Conservation (phyloP, 1,140 invertebrate genomes). For the Achroia grisella region DNA sequence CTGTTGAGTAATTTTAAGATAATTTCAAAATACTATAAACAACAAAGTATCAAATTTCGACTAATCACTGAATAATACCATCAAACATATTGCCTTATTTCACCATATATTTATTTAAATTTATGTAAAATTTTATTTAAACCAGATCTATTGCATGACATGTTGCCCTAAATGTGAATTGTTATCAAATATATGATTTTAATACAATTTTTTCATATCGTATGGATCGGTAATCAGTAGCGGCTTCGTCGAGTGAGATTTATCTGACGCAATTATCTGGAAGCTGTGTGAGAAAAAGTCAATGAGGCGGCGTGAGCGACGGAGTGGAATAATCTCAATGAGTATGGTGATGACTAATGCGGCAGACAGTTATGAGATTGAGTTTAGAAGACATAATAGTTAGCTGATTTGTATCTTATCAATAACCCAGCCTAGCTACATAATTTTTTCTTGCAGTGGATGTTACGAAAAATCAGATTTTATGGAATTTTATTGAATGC, state of each 20-base stretch:
- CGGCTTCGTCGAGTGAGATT: constrained; percentile 11
- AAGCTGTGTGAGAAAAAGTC: constrained; percentile 37
- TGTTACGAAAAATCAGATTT: too few relatives aligned
- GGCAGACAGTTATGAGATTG: constrained; percentile 26
- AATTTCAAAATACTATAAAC: too few relatives aligned
- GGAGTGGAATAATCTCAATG: constrained; percentile 40
- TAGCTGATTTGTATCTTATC: too few relatives aligned
- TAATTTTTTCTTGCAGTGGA: too few relatives aligned
- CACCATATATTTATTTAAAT: constrained; percentile 1
- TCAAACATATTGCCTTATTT: constrained; percentile 2
- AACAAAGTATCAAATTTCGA: too few relatives aligned
- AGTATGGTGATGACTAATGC: constrained; percentile 32
- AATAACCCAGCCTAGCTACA: too few relatives aligned
- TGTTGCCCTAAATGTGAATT: constrained; percentile 1
- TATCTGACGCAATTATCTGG: constrained; percentile 44
- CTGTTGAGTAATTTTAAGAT: too few relatives aligned
- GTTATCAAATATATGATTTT: neutral
- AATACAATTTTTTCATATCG: too few relatives aligned
- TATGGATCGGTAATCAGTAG: too few relatives aligned
- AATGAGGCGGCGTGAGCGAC: constrained; percentile 21
- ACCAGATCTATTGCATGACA: neutral
- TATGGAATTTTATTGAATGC: too few relatives aligned
- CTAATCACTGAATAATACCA: neutral
- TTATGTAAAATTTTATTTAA: constrained; percentile 1
- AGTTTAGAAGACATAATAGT: too few relatives aligned